Evolutionary conservation across 2,888 invertebrate species (phyloP).

Genomic region (Ephialtes manifestator): DNA sequence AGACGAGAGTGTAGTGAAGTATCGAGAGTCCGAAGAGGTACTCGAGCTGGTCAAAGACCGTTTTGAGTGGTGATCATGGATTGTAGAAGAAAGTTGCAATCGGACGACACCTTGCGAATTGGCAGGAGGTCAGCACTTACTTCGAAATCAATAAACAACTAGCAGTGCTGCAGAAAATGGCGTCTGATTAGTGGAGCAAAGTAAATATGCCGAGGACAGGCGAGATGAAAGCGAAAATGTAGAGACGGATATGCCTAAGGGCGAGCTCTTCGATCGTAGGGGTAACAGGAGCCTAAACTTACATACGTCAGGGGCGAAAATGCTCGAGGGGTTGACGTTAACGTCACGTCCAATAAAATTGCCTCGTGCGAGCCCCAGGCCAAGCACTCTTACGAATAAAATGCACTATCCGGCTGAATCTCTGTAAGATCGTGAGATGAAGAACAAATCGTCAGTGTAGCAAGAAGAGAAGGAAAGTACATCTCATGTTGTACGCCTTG

Average conservation of each 20-base stretch:
- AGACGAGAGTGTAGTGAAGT: constrained; percentile 15
- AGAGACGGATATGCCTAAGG: constrained; percentile 18
- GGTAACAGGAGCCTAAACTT: constrained; percentile 7
- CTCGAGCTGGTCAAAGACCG: constrained; percentile 25
- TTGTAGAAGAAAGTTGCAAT: constrained; percentile 8
- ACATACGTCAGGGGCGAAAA: constrained; percentile 13
- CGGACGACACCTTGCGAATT: constrained; percentile 18
- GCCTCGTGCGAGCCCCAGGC: constrained; percentile 75
- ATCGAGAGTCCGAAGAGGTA: constrained; percentile 44
- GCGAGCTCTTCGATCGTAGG: constrained; percentile 10
- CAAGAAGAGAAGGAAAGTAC: not conserved
- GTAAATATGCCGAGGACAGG: constrained; percentile 15
- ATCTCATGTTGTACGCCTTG: constrained; percentile 11
- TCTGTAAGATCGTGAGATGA: constrained; percentile 76
- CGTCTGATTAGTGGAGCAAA: not conserved
- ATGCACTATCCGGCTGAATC: constrained; percentile 78
- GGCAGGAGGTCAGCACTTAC: constrained; percentile 16
- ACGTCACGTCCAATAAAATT: constrained; percentile 83
- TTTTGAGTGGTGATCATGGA: constrained; percentile 1
- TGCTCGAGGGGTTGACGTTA: constrained; percentile 67
- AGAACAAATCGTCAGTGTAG: constrained; percentile 53
- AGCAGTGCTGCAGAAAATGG: not conserved
- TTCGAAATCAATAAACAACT: constrained; percentile 30
- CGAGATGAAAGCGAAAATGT: not conserved
- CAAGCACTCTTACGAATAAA: constrained; percentile 77